Evolutionary conservation across 2,797 vertebrate species (phyloP).

Genomic region (Ispidina lecontei): DNA sequence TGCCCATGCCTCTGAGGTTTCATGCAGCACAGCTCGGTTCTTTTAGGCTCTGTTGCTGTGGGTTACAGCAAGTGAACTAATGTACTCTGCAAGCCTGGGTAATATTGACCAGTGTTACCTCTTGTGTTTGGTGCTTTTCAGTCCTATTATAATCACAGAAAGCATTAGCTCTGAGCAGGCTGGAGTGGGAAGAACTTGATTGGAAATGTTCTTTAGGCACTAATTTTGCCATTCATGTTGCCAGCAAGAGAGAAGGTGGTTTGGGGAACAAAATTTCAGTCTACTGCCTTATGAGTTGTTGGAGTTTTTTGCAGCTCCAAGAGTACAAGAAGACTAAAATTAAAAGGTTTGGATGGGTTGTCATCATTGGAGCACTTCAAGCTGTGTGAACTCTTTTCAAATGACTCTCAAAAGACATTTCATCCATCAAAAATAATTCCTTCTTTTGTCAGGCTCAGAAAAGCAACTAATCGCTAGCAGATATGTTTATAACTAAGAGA

Average conservation of each 20-base stretch:
- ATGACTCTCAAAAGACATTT: constrained; percentile 44
- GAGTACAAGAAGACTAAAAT: constrained; percentile 10
- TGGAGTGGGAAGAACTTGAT: constrained; percentile 53
- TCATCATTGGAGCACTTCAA: constrained; percentile 26
- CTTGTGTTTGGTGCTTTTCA: constrained; percentile 1
- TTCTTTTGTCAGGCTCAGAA: constrained; percentile 53
- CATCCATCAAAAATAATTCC: constrained; percentile 42
- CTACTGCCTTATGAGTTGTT: not conserved
- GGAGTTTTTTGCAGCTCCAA: not conserved
- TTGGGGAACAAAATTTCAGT: constrained; percentile 44
- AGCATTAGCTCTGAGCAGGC: constrained; percentile 46
- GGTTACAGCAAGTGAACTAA: constrained; percentile 27
- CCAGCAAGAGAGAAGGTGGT: constrained; percentile 47
- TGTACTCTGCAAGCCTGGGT: not conserved
- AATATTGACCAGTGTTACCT: not conserved
- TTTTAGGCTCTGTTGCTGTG: constrained; percentile 43
- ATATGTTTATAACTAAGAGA: constrained; percentile 38
- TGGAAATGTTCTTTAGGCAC: constrained; percentile 42
- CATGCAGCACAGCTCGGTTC: not conserved
- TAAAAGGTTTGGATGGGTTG: constrained; percentile 25
- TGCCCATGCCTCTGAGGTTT: not conserved
- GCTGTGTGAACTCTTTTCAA: constrained; percentile 5
- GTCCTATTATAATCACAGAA: constrained; percentile 24
- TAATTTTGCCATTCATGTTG: constrained; percentile 55
- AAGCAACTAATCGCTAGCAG: constrained; percentile 41